These are phyloP conservation scores for Kuschelorhynchus macadamiae DNA, from an alignment of 2,888 invertebrate genomes.

Conservation along the genomic window DNA sequence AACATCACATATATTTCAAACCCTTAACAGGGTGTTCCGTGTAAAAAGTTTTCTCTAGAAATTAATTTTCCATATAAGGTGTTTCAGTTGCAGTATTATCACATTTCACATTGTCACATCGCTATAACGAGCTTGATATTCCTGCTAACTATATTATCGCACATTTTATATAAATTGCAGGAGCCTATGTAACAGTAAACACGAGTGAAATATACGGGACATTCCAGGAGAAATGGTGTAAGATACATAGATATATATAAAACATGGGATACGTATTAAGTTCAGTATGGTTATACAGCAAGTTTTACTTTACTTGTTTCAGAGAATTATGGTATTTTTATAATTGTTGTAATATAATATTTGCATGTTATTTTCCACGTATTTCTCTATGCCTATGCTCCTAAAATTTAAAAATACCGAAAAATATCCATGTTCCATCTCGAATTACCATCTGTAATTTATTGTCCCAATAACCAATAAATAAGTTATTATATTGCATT, in stretches of 20 bases:
- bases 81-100: constrained; percentile 25
- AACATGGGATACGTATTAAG: neutral
- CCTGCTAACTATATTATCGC: constrained; percentile 31
- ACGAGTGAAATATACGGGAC: constrained; percentile 3
- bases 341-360: too few species aligned
- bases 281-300: too few species aligned
- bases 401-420: too few species aligned
- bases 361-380: too few species aligned
- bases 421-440: too few species aligned
- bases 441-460: too few species aligned
- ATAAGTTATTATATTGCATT: too few species aligned
- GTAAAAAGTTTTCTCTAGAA: constrained; percentile 10
- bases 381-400: too few species aligned
- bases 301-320: too few species aligned
- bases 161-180: constrained; percentile 30
- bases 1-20: too few species aligned
- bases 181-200: constrained; percentile 25
- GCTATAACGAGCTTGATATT: constrained; percentile 23
- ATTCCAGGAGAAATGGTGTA: neutral
- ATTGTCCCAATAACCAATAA: too few species aligned
- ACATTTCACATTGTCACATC: constrained; percentile 27
- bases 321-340: too few species aligned
- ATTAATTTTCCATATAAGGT: constrained; percentile 32
- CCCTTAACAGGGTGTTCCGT: constrained; percentile 3
- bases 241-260: neutral